Evolutionary conservation across 1,140 invertebrate genomes (phyloP), one percentile per base, ranked within the genome.

Genomic region (Galendromus occidentalis): DNA sequence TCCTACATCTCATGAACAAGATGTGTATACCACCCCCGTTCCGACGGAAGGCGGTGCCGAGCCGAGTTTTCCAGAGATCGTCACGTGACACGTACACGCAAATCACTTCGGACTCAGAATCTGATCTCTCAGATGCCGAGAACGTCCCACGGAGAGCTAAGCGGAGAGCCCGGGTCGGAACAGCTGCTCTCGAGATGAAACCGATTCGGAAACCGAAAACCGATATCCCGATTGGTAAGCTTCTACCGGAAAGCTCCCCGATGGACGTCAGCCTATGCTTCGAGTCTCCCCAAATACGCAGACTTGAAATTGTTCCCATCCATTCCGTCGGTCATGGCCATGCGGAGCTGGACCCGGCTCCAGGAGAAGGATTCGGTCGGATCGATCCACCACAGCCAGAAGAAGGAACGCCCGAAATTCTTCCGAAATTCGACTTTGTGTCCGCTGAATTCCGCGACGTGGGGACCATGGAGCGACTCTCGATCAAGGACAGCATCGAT

Each of bases 1-100:
- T 88, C 6, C 73, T 94, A 59, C 90, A 95, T 80, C 79, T 96
- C 33, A 94, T 95, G 90, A 94, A 94, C 73, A 90, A 86, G 78
- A 92, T 96, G 89, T 88, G 86, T 75, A 73, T 94, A 47, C 85
- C 86, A 41, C 82, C 83, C 66, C 91, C 91, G n/a, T 93, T 94
- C 68, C 30, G 70, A 68, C 67, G 71, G 71, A 66, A 67, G 67
- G 71, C 70, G 55, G 71, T 6, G 42, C 22, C n/a, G 25, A 1
- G 14, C 2, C 44, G 25, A 1, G 20, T 65, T 1, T 65, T 39
- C 12, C 71, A 17, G 80, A 82, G 42, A 44, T 25, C 20, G 29
- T 47, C 41, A 64, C 67, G 30, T 65, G 69, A 42, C 22, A 59
- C 17, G 30, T 63, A 25, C 55, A 69, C 45, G 29, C 66, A 68